These are phyloP conservation scores for Biston stratarius DNA, from an alignment of 2,888 invertebrate genomes.

Conservation along the genomic window DNA sequence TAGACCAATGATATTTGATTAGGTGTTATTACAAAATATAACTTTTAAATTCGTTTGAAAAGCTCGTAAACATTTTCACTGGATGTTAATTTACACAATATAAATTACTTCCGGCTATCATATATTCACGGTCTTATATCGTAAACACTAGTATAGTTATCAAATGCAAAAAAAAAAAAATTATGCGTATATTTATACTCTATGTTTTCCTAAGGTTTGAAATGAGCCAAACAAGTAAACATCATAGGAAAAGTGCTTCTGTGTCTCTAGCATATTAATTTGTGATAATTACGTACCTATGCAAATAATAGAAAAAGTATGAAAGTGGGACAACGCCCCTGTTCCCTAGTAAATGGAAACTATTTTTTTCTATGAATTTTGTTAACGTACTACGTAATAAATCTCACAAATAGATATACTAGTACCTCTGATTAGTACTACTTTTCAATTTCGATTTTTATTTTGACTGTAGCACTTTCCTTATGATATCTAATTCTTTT, in stretches of 20 bases:
- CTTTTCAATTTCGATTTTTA: no score
- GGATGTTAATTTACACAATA: constrained; percentile 2
- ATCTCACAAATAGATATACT: no score
- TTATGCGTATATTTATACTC: no score
- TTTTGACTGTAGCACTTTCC: background rate
- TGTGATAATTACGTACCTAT: no score
- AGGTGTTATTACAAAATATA: constrained; percentile 1
- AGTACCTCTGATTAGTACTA: no score
- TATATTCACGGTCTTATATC: background rate
- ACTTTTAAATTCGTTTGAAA: constrained; percentile 1
- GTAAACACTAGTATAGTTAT: background rate
- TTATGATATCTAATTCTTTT: background rate
- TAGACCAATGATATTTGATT: constrained; percentile 7
- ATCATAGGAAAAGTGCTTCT: constrained; percentile 1
- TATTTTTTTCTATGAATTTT: no score
- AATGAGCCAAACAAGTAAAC: constrained; percentile 34
- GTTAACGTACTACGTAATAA: no score
- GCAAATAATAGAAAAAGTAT: no score
- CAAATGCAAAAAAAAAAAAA: background rate
- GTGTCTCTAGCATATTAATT: background rate
- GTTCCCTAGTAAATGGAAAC: no score
- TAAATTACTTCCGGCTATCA: background rate
- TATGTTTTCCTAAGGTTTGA: constrained; percentile 17
- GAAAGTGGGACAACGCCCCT: no score
- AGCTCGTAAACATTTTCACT: constrained; percentile 11